Evolutionary conservation across 2,888 invertebrate genomes (phyloP).

Genomic region (Eupithecia centaureata): DNA sequence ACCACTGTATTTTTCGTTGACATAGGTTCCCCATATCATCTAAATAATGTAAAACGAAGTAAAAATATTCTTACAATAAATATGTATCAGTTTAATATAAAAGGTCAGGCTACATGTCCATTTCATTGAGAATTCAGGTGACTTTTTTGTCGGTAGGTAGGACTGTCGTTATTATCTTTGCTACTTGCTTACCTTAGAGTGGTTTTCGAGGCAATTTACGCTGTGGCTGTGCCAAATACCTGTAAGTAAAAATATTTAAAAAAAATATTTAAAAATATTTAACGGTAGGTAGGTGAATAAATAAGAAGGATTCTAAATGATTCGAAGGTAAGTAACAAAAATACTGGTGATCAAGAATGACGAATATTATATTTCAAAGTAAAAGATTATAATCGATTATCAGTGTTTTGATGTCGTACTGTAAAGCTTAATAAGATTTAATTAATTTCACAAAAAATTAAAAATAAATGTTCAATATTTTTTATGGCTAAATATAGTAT

Average conservation of each 20-base stretch:
- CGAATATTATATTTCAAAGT: not conserved
- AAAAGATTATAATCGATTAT: not conserved
- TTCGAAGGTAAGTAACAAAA: constrained; percentile 34
- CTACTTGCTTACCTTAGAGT: constrained; percentile 46
- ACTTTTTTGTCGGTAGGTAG: too few relatives aligned
- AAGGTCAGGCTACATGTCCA: not conserved
- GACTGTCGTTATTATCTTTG: not conserved
- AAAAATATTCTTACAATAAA: too few relatives aligned
- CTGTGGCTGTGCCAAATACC: constrained; percentile 44
- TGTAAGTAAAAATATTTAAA: constrained; percentile 43
- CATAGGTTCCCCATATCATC: not conserved
- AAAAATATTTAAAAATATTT: too few relatives aligned
- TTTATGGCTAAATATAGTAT: too few relatives aligned
- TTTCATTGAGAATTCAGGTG: too few relatives aligned
- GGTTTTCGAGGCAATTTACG: constrained; percentile 48
- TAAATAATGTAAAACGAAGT: not conserved
- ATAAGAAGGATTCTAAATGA: too few relatives aligned
- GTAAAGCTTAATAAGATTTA: too few relatives aligned
- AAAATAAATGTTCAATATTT: too few relatives aligned
- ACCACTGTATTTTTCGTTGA: not conserved
- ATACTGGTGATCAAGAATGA: not conserved
- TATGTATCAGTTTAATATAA: too few relatives aligned
- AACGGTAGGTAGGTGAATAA: not conserved
- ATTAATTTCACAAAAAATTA: too few relatives aligned
- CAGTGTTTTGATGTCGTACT: too few relatives aligned